Evolutionary conservation across 2,797 vertebrate genomes (phyloP), one percentile per base, ranked within the genome.

Genomic region (Microctenopoma stevenorrisi): DNA sequence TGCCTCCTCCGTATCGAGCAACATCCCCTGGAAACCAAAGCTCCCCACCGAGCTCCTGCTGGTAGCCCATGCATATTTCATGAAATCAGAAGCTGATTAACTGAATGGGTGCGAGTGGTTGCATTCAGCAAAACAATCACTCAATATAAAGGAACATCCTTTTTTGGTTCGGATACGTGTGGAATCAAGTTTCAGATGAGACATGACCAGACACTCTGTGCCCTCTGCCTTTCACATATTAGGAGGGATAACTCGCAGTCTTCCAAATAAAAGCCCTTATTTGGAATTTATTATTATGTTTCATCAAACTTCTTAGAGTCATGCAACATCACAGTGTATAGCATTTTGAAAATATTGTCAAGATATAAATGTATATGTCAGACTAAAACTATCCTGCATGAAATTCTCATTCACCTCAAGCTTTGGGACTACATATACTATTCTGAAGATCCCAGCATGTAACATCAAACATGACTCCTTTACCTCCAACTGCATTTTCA

Each of bases 71-170:
- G 85, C 85, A 93, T 92, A 88, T 91, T 93, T 92, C 87, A 93
- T 93, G 90, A 91, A 90, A 91, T 91, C 89, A 92, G 88, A 79
- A 59, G 59, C 76, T 91, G 87, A 92, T 93, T 90, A 90, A 86
- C 79, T 71, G 75, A 81, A 75, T 81, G 65, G 72, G 63, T 70
- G 71, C n/a, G 33, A 86, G 78, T 69, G 69, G 78, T 47, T 79
- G 79, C 79, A 83, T 83, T 87, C 68, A 69, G 74, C 64, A 61
- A 78, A 84, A 75, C 74, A 74, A 72, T 87, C 61, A 49, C 51
- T 70, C 70, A 60, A 61, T 68, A 72, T 50, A 46, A 63, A 49
- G 69, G 78, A 67, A 59, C 25, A 25, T 60, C 13, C 13, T 25
- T 0, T 43, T 70, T 64, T 49, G 26, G 15, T 60, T 66, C 15